Percentiles rank a stretch among this genome's conserved stretches.
Conservation (phyloP, 2,888 invertebrate genomes). For the Parnassius glacialis region DNA sequence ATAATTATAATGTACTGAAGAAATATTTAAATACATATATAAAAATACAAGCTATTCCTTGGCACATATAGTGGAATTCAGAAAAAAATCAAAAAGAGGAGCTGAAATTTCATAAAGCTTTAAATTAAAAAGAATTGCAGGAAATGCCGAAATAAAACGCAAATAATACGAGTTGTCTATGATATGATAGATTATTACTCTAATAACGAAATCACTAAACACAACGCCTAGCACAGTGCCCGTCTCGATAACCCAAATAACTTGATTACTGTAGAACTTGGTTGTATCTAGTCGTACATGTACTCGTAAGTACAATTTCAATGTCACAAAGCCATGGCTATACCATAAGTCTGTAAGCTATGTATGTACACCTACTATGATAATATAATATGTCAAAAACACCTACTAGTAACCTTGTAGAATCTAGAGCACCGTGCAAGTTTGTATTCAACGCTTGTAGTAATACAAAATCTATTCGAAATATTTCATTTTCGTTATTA, state of each 20-base stretch:
- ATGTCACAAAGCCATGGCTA: constrained; percentile 34
- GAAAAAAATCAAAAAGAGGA: too few relatives aligned
- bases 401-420: constrained; percentile 40
- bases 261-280: not conserved
- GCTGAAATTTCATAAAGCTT: too few relatives aligned
- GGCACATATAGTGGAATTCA: too few relatives aligned
- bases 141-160: too few relatives aligned
- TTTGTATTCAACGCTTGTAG: constrained; percentile 15
- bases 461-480: constrained; percentile 18
- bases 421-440: constrained; percentile 36
- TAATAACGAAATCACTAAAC: not conserved
- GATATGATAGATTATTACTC: too few relatives aligned
- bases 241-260: constrained; percentile 2
- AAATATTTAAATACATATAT: too few relatives aligned
- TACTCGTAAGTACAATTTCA: constrained; percentile 33
- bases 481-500: not conserved
- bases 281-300: not conserved
- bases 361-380: constrained; percentile 7
- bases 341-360: constrained; percentile 29
- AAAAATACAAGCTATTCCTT: too few relatives aligned
- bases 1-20: too few relatives aligned
- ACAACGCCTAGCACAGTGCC: not conserved
- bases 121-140: too few relatives aligned
- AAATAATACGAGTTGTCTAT: too few relatives aligned
- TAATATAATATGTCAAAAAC: constrained; percentile 21